These are phyloP conservation scores for Rhysida immarginata DNA, from an alignment of 1,140 invertebrate genomes.

Conservation along the genomic window DNA sequence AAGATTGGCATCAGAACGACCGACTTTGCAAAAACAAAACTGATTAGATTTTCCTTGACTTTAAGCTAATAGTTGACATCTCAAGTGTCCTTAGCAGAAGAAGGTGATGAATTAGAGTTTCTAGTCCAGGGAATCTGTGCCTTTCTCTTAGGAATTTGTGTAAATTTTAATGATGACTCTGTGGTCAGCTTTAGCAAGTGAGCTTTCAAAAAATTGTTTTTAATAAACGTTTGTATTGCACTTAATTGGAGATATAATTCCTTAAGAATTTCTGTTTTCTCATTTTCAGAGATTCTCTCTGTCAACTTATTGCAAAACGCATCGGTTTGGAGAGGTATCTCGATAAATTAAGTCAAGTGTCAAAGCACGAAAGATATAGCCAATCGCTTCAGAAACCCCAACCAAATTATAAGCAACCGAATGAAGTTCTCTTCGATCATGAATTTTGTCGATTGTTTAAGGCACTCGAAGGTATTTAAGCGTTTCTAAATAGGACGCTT, in stretches of 20 bases:
- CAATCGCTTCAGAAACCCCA: constrained; percentile 86
- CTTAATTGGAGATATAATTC: too few relatives aligned
- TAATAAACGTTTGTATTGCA: too few relatives aligned
- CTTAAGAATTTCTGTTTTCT: too few relatives aligned
- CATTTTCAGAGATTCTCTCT: constrained; percentile 50
- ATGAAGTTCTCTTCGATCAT: constrained; percentile 79
- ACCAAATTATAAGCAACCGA: constrained; percentile 51
- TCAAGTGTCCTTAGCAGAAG: constrained; percentile 45
- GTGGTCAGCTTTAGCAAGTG: constrained; percentile 53
- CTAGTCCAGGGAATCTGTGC: constrained; percentile 83
- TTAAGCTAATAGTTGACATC: constrained; percentile 29
- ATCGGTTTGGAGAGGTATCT: constrained; percentile 82
- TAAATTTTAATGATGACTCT: constrained; percentile 81
- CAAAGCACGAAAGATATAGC: constrained; percentile 78
- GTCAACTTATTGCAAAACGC: constrained; percentile 72
- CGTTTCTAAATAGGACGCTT: too few relatives aligned
- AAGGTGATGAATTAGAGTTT: constrained; percentile 74
- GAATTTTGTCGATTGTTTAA: constrained; percentile 86
- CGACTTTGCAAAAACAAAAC: too few relatives aligned
- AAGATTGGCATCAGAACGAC: too few relatives aligned
- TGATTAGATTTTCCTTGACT: too few relatives aligned
- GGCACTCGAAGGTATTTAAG: constrained; percentile 25
- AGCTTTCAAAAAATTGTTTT: constrained; percentile 8
- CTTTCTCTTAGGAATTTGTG: constrained; percentile 81
- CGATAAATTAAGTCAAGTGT: constrained; percentile 69